These are phyloP conservation scores for Schizopygopsis pylzovi DNA, from an alignment of 2,797 vertebrate genomes.

Conservation along the genomic window DNA sequence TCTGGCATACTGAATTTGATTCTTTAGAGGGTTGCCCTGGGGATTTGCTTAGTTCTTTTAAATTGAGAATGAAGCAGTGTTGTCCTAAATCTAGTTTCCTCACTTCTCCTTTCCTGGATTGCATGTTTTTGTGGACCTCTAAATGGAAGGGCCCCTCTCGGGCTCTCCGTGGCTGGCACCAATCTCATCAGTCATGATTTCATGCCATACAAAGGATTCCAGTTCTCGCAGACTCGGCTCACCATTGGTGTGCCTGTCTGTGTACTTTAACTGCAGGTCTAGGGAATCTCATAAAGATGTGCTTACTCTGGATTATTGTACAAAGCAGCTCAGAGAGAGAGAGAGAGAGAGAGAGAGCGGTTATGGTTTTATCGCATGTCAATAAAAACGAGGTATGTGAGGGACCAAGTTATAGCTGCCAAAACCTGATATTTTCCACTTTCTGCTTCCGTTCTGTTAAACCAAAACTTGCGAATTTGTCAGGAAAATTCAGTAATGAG, in stretches of 20 bases:
- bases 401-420: not conserved
- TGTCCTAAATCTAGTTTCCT: constrained; percentile 22
- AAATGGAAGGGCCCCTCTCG: constrained; percentile 26
- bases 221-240: constrained; percentile 11
- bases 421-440: constrained; percentile 31
- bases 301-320: constrained; percentile 40
- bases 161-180: constrained; percentile 46
- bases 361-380: constrained; percentile 36
- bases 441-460: not conserved
- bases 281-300: constrained; percentile 46
- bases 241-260: not conserved
- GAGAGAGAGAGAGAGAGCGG: not conserved
- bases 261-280: constrained; percentile 43
- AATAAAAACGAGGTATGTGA: constrained; percentile 50
- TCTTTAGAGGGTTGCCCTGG: constrained; percentile 17
- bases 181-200: constrained; percentile 43
- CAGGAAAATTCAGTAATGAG: constrained; percentile 10
- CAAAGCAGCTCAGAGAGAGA: constrained; percentile 8
- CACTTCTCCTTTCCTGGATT: not conserved
- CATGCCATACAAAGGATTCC: constrained; percentile 59
- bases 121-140: constrained; percentile 2
- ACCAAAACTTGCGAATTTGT: not conserved
- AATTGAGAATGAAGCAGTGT: not conserved
- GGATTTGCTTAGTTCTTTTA: constrained; percentile 30
- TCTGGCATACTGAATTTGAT: constrained; percentile 30